Evolutionary conservation across 1,140 invertebrate species (phyloP), one percentile per base, ranked within the genome.

Genomic region (Nasonia vitripennis): DNA sequence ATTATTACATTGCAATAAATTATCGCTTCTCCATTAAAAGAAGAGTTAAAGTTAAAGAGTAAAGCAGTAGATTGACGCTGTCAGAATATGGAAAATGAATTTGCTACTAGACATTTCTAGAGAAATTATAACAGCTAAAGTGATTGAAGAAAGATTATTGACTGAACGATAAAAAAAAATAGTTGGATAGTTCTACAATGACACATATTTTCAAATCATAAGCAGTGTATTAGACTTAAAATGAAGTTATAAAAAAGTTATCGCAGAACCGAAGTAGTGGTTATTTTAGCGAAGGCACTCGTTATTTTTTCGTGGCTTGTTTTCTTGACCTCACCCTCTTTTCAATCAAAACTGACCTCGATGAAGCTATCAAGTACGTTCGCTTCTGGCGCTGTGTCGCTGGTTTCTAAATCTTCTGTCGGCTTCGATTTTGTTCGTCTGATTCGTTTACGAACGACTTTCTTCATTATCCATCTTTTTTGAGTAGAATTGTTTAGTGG

Each of bases 171-270:
- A 78, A 23, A 75, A 70, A 81, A 70, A 48, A 75, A 68, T 81
- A 86, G 85, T 78, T 45, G 7, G 67, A 41, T 68, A 78, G 6
- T 23, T 78, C 48, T 37, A 9, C 17, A 81, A 70, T 82, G 79
- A 74, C 79, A 83, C 78, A 81, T 41, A 82, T 82, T 78, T 78
- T 80, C 14, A 70, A 80, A 78, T 82, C 62, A n/a, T 23, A 86
- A 86, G 81, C 85, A 86, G 70, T 83, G 77, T 83, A 86, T 86
- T 83, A 86, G 84, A 86, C 83, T 78, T 86, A 23, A 31, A 71
- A 73, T 78, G 31, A 78, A 86, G 73, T 34, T 77, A 81, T 70
- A 79, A 78, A 77, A 70, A 73, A 83, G 67, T 48, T 41, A 78
- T 83, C 85, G 62, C 20, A 81, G 68, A 62, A 77, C 67, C 68